phyloP scores from a whole-genome alignment of 1,140 invertebrate species.

The Drosophila sechellia region DNA sequence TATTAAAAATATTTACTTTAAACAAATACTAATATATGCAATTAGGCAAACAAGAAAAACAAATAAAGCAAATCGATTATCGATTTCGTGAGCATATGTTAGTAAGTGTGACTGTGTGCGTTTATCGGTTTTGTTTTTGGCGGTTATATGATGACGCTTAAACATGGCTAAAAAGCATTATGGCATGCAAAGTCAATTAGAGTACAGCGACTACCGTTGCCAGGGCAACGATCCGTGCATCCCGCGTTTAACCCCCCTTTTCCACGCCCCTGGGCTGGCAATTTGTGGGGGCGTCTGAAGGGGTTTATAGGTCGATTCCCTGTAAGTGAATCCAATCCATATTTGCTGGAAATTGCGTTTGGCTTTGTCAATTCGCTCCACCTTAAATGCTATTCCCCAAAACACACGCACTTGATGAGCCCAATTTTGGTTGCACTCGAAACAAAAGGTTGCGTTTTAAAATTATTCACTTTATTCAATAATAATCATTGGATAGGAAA shows the following conservation, averaged over 20 bases:
- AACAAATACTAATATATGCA: too few relatives aligned
- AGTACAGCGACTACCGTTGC: constrained; percentile 23
- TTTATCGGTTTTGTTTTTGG: constrained; percentile 8
- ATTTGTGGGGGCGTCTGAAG: constrained; percentile 6
- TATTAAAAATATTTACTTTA: neutral
- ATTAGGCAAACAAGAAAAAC: too few relatives aligned
- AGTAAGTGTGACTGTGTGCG: neutral
- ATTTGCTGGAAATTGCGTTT: constrained; percentile 72
- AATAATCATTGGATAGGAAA: too few relatives aligned
- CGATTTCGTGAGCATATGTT: neutral
- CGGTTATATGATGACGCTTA: constrained; percentile 72
- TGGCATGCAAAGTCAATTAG: constrained; percentile 74
- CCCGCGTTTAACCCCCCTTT: neutral
- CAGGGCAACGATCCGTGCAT: constrained; percentile 18
- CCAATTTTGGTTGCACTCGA: constrained; percentile 29
- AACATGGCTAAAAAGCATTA: constrained; percentile 75
- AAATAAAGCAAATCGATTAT: too few relatives aligned
- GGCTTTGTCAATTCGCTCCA: constrained; percentile 54
- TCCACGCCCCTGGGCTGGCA: constrained; percentile 26
- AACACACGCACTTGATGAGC: constrained; percentile 50
- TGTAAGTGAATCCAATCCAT: constrained; percentile 56
- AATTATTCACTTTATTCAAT: neutral
- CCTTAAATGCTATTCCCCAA: constrained; percentile 29
- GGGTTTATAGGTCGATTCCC: constrained; percentile 10
- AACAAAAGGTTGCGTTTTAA: neutral